Base-by-base conservation (phyloP, 2,797 vertebrate species). In the Oryzias sinensis region DNA sequence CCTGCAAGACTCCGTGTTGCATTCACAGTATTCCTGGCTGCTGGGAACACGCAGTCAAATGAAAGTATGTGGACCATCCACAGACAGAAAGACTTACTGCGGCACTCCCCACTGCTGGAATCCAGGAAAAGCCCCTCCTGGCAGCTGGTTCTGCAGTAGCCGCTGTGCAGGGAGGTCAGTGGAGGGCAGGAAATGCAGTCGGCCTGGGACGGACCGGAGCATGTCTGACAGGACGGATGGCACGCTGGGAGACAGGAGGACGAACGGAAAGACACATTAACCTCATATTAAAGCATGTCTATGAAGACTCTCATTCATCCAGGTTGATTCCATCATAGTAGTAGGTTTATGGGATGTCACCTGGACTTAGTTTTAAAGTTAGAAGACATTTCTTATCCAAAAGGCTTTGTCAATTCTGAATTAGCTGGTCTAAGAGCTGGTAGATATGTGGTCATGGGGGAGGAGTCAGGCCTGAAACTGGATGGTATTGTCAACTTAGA, bases 181-280 rank as follows among this genome's bases (percentile, higher is more conserved):
- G 85, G 87, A 4, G 94, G 91, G 63, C 97, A 99, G 56, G 88
- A 84, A 6, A 83, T 60, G 71, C 97, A 99, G 62, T 96, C 93
- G 0, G 86, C 77, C 14, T 93, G 93, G 0, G 92, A 93, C 0
- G 93, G 82, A 2, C 95, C 95, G 0, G 5, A 84, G 74, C 97
- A 99, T 0, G 86, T 87, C 81, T 81, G 91, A 72, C 97, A 99
- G 63, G 94, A 93, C 0, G 96, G 94, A 58, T 99, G 95, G 68
- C 97, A 99, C 2, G 82, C 97, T 99, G 74, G 16, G 8, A 1
- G 16, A 48, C 1, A 22, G 2, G n/a, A 50, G 1, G 47, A 53
- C 16, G 13, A 9, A n/a, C 18, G 9, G 20, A 33, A 17, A 47
- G 25, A 40, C 9, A n/a, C 15, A 43, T 27, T 27, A 1, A 24